Base-by-base conservation (phyloP, 2,113 vertebrate species). In the Rhabdornis inornatus region DNA sequence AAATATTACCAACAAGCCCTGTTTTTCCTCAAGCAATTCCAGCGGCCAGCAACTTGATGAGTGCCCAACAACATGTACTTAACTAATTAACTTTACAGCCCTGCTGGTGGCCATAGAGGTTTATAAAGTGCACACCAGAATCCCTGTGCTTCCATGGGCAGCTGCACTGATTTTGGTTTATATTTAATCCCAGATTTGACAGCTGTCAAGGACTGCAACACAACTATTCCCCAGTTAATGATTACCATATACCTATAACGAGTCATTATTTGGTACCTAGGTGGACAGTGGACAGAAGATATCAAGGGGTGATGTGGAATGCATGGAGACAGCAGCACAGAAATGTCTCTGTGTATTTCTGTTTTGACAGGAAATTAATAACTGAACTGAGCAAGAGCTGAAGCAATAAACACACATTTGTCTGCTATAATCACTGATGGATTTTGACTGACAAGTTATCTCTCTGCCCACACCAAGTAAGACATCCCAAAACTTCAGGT, bases 111-210 rank as follows among this genome's bases (percentile, higher is more conserved):
- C 31, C 22, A 9, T 3, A 25, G 65, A 52, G 53, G 17, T 75
- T 84, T 78, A 60, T 17, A 22, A 85, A 64, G 31, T 3, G 18
- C 37, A 28, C 39, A 68, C 49, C 28, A 85, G 37, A 53, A 44
- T 2, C 39, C 42, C 35, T 18, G 65, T 6, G 24, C 24, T 56
- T 59, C 87, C 52, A 15, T 2, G 40, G 82, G 37, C 10, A 16
- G 35, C 61, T 4, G 7, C 22, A 27, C 19, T 11, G 8, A n/a
- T 45, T 64, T 53, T 0, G 1, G 37, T 17, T 10, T 11, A 11
- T 3, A 11, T 59, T 79, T 64, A 93, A 85, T 35, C 15, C n/a
- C 10, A 57, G 27, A 47, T 61, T 47, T 95, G 83, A 84, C 40
- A 86, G 57, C 42, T 74, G n/a, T 20, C 53, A 85, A n/a, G 9